Percentiles rank a stretch among this genome's conserved stretches.
Conservation (phyloP, 2,113 vertebrate species). For the Nicator chloris region DNA sequence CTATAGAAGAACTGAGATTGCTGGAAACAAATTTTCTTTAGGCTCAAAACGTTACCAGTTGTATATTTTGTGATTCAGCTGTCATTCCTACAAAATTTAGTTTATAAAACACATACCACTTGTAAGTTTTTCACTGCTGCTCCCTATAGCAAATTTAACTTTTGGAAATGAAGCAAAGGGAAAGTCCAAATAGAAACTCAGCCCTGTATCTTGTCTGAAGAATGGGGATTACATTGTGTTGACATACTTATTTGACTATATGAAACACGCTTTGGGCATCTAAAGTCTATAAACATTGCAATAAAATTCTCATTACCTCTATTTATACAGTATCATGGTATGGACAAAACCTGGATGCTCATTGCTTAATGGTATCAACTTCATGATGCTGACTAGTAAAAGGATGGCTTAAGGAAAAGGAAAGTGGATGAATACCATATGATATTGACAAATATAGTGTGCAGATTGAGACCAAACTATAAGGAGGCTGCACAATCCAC, state of each 20-base stretch:
- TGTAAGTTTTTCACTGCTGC: slow-evolving; percentile 36
- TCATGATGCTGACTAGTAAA: background rate
- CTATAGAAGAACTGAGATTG: slow-evolving; percentile 41
- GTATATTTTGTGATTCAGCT: slow-evolving; percentile 44
- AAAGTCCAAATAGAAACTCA: background rate
- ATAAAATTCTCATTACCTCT: background rate
- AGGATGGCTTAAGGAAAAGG: background rate
- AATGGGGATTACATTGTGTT: background rate
- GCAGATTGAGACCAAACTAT: background rate
- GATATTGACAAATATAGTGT: background rate
- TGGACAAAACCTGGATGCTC: background rate
- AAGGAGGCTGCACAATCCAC: background rate
- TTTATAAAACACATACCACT: slow-evolving; percentile 50
- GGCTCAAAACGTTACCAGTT: slow-evolving; percentile 48
- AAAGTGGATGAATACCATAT: background rate
- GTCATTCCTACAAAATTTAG: slow-evolving; percentile 46
- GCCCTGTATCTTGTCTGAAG: background rate
- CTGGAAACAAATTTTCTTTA: slow-evolving; percentile 57
- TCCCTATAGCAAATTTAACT: slow-evolving; percentile 35
- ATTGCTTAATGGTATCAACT: background rate
- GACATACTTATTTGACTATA: background rate
- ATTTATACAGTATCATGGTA: background rate
- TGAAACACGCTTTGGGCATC: background rate
- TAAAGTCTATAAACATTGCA: background rate
- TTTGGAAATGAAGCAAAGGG: background rate